Base-by-base conservation (phyloP, 2,888 invertebrate species). In the Hypselothyrea guttata region DNA sequence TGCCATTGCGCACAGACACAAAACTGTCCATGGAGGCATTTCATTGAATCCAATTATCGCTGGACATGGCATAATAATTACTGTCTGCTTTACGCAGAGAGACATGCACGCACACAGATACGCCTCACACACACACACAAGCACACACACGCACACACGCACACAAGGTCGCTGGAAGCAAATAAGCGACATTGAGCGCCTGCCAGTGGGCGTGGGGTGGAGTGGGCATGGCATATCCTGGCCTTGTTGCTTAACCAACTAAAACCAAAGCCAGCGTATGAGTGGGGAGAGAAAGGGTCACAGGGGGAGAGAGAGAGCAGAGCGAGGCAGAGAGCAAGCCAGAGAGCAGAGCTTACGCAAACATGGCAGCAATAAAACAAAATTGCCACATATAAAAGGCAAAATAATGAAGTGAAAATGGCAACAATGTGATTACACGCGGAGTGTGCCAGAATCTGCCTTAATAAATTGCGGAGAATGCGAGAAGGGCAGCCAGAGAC, bases 51-150 rank as follows among this genome's bases (percentile, higher is more conserved):
- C 82, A 82, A 82, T 82, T 82, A 85, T 72, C 86, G 72, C 84
- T 86, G 86, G 71, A 85, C 86, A 85, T 81, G 81, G 86, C 84
- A 85, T 84, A 75, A 85, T 82, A 85, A 82, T 82, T 84, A 86
- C 87, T 84, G 84, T 84, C 86, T 81, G 69, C 72, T 71, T 47
- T 59, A 49, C 49, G 57, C 65, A 41, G 46, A 38, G 38, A 35
- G 15, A 40, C 48, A 46, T 16, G 33, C 51, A 49, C 42, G 38
- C 41, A 41, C 42, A 27, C 54, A 28, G n/a, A n/a, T n/a, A n/a
- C n/a, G n/a, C n/a, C n/a, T n/a, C 42, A 48, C 22, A 48, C 57
- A 54, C 38, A 44, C 48, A 62, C 59, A 53, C 49, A 49, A 16
- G 40, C 5, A 22, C 22, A 22, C 22, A 5, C 15, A 40, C 18